A percentile compares a stretch with the other conserved stretches of the same genome.
These are phyloP conservation scores for Oreamnos americanus DNA, from an alignment of 2,113 vertebrate genomes.

Conservation along the genomic window DNA sequence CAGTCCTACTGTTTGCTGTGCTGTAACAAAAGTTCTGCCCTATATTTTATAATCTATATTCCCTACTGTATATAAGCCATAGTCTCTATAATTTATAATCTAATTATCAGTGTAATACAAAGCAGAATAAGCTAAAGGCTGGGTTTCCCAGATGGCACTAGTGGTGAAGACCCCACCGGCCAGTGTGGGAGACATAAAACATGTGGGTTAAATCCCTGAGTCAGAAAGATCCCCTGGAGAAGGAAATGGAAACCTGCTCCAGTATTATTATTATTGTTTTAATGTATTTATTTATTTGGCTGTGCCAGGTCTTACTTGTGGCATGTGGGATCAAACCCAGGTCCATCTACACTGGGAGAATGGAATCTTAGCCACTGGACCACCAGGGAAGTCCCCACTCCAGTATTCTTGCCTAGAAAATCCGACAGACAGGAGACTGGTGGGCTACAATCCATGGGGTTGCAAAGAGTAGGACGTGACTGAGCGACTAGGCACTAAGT, in stretches of 20 bases:
- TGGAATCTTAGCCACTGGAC: neutral
- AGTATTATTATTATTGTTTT: neutral
- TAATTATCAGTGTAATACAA: neutral
- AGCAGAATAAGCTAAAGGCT: neutral
- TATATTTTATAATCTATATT: neutral
- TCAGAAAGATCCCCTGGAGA: neutral
- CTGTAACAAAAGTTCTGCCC: neutral
- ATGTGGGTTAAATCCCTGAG: neutral
- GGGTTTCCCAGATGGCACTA: neutral
- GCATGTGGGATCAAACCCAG: neutral
- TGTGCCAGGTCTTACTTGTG: neutral
- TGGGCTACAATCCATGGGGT: neutral
- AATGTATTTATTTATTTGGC: neutral
- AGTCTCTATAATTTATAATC: neutral
- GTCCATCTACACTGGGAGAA: neutral
- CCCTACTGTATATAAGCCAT: neutral
- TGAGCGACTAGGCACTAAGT: rapidly evolving
- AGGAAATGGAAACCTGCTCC: neutral
- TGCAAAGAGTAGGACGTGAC: neutral
- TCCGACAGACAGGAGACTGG: neutral
- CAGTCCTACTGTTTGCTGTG: neutral
- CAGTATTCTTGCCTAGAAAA: neutral
- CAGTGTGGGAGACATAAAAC: neutral
- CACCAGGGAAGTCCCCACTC: neutral
- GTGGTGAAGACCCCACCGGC: neutral